Conservation (phyloP, 92 coral and sea anemone genomes). For the Zoanthus solanderi region DNA sequence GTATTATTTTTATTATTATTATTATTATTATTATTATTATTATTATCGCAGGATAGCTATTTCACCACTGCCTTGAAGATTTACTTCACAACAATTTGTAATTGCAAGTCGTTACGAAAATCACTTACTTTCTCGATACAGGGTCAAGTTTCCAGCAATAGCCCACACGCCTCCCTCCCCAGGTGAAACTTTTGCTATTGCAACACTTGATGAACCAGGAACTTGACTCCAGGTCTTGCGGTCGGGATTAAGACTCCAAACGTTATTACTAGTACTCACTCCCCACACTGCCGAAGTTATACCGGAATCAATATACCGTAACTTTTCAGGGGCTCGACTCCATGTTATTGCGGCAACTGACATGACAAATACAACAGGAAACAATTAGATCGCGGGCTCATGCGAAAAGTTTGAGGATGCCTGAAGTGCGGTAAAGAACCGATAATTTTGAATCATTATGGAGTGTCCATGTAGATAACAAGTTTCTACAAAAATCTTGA, state of each 20-base stretch:
- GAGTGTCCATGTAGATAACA: too few relatives aligned
- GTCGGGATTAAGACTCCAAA: slow-evolving; percentile 27
- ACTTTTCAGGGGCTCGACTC: slow-evolving; percentile 4
- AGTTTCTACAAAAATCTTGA: too few relatives aligned
- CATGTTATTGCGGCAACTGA: slow-evolving; percentile 11
- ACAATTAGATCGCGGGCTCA: neutral
- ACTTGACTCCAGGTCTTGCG: slow-evolving; percentile 24
- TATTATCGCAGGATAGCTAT: too few relatives aligned
- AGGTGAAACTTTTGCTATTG: slow-evolving; percentile 17
- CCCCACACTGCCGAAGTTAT: slow-evolving; percentile 42
- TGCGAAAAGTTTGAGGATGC: too few relatives aligned
- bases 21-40: too few relatives aligned
- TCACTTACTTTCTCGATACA: slow-evolving; percentile 35
- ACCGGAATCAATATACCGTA: slow-evolving; percentile 17
- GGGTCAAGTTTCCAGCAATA: neutral
- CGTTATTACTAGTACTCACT: slow-evolving; percentile 17
- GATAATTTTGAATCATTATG: too few relatives aligned
- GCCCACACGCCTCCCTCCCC: slow-evolving; percentile 54
- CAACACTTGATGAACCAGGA: neutral
- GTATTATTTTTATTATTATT: too few relatives aligned
- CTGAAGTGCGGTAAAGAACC: too few relatives aligned
- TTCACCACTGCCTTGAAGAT: neutral
- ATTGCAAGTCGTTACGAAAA: neutral
- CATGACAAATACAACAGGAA: neutral
- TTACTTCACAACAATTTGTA: neutral